Percentiles rank a stretch among this genome's conserved stretches.
Conservation (phyloP, 2,113 vertebrate species). For the Entomyzon cyanotis region DNA sequence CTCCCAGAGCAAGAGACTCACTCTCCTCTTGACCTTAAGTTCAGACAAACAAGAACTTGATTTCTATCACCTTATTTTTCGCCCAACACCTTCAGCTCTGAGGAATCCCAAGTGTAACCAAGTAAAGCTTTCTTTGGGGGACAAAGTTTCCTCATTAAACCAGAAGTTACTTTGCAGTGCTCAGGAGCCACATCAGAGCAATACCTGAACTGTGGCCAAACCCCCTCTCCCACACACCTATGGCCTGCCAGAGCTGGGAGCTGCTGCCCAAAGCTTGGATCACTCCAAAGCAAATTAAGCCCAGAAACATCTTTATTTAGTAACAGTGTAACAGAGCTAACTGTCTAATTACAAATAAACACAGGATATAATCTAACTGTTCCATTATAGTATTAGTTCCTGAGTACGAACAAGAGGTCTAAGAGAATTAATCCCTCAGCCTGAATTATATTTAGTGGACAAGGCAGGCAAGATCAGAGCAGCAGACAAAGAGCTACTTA, state of each 20-base stretch:
- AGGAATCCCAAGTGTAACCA: neutral
- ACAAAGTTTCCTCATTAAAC: neutral
- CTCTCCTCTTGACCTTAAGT: neutral
- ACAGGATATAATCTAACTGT: neutral
- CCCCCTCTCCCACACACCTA: neutral
- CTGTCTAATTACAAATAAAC: neutral
- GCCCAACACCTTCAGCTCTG: neutral
- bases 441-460: neutral
- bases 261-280: neutral
- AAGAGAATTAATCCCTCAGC: neutral
- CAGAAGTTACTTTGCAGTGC: accelerated
- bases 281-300: neutral
- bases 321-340: neutral
- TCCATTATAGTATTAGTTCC: neutral
- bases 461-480: neutral
- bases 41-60: neutral
- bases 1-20: neutral
- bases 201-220: neutral
- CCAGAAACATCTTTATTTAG: neutral
- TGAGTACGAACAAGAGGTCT: neutral
- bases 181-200: neutral
- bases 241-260: neutral
- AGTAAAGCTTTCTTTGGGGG: neutral
- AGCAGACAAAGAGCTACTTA: neutral
- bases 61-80: neutral